These are phyloP conservation scores for Drosophila greeni DNA, from an alignment of 2,888 invertebrate genomes.

Conservation along the genomic window DNA sequence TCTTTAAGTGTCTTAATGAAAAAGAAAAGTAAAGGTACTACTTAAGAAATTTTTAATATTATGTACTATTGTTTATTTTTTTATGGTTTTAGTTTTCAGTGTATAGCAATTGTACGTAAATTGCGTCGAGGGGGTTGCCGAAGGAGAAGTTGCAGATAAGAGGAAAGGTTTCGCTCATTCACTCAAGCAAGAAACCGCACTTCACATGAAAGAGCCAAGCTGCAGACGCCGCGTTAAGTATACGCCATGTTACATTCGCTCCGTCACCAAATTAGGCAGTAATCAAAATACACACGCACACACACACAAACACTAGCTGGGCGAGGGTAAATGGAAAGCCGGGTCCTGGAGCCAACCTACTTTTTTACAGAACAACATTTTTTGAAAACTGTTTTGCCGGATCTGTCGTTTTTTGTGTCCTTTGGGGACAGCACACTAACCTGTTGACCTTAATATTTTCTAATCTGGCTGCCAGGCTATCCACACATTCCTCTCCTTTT, in stretches of 20 bases:
- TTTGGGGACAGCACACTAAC: slow-evolving; percentile 70
- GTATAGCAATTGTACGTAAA: slow-evolving; percentile 63
- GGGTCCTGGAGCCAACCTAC: slow-evolving; percentile 53
- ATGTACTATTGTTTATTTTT: background rate
- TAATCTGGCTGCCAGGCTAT: slow-evolving; percentile 63
- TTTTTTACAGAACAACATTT: slow-evolving; percentile 44
- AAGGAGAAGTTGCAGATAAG: slow-evolving; percentile 24
- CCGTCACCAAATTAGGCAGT: slow-evolving; percentile 71
- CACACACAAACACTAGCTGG: slow-evolving; percentile 3
- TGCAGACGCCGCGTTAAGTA: slow-evolving; percentile 61
- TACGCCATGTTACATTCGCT: slow-evolving; percentile 60
- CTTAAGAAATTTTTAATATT: background rate
- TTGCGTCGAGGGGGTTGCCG: slow-evolving; percentile 45
- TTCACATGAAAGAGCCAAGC: slow-evolving; percentile 57
- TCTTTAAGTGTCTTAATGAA: background rate
- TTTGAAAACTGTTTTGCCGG: slow-evolving; percentile 65
- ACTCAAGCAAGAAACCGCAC: slow-evolving; percentile 65
- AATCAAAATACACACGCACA: slow-evolving; percentile 64
- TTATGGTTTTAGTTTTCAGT: background rate
- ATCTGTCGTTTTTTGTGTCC: slow-evolving; percentile 61
- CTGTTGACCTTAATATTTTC: slow-evolving; percentile 73
- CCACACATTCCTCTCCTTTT: slow-evolving; percentile 25
- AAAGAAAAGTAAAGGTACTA: background rate
- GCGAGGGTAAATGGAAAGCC: slow-evolving; percentile 6
- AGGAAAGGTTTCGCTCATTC: slow-evolving; percentile 59